Percentiles rank a stretch among this genome's conserved stretches.
These are phyloP conservation scores for Lomographa bimaculata DNA, from an alignment of 2,888 invertebrate species.

Conservation along the genomic window DNA sequence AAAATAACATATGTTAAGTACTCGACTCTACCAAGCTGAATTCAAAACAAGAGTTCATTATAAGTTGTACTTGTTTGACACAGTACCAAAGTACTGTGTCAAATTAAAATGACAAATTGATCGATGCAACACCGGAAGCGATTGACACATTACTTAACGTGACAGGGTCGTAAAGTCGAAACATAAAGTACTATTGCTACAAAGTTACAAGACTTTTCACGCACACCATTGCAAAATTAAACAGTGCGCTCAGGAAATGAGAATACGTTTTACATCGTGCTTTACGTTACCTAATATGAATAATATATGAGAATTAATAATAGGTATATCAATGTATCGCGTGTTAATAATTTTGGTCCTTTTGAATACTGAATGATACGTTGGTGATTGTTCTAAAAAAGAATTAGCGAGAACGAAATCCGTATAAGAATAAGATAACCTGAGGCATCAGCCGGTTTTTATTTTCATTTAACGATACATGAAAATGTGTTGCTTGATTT, in stretches of 20 bases:
- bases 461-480: constrained; percentile 4
- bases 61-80: not conserved
- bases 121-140: no score
- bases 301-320: constrained; percentile 5
- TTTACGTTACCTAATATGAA: constrained; percentile 4
- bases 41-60: constrained; percentile 37
- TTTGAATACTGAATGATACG: constrained; percentile 14
- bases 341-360: constrained; percentile 15
- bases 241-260: not conserved
- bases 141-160: no score
- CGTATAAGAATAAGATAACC: constrained; percentile 40
- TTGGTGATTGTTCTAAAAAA: constrained; percentile 36
- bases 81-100: no score
- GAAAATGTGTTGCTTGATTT: not conserved
- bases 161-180: not conserved
- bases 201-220: no score
- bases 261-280: not conserved
- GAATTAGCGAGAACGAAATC: no score
- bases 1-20: constrained; percentile 50
- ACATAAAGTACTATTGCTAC: not conserved
- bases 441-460: constrained; percentile 43
- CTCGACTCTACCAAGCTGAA: constrained; percentile 48
- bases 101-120: no score
- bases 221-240: constrained; percentile 1
- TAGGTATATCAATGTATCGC: constrained; percentile 1